phyloP scores from a whole-genome alignment of 1,140 invertebrate species.

The Drosophila takahashii region DNA sequence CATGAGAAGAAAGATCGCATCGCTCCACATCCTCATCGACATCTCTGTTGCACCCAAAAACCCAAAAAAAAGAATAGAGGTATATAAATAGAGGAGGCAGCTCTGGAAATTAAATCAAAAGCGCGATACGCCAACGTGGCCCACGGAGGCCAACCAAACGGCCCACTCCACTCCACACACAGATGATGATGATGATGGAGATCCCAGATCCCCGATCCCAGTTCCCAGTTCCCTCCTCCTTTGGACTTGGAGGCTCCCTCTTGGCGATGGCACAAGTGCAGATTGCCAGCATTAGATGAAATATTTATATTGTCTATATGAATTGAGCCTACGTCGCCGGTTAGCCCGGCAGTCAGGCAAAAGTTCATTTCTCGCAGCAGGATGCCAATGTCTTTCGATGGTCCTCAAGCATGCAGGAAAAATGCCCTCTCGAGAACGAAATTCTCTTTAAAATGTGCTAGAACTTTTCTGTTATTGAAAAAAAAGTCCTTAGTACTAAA shows the following conservation, averaged over 20 bases:
- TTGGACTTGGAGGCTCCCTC: constrained; percentile 23
- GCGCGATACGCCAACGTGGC: constrained; percentile 75
- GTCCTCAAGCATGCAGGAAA: neutral
- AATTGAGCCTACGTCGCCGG: constrained; percentile 71
- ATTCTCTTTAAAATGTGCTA: constrained; percentile 9
- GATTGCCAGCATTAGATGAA: constrained; percentile 84
- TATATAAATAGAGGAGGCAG: constrained; percentile 40
- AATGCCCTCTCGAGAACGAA: neutral
- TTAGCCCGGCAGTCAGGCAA: constrained; percentile 42
- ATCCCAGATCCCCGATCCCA: constrained; percentile 37
- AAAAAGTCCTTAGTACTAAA: too few species aligned
- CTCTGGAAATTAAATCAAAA: constrained; percentile 78
- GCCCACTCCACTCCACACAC: constrained; percentile 53
- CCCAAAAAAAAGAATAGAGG: constrained; percentile 2
- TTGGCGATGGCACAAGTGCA: constrained; percentile 81
- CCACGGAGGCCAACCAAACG: constrained; percentile 29
- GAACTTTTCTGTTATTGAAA: too few species aligned
- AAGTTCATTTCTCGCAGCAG: constrained; percentile 78
- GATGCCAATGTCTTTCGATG: constrained; percentile 50
- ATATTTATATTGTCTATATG: constrained; percentile 84
- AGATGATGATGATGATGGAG: constrained; percentile 68
- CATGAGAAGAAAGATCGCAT: constrained; percentile 75
- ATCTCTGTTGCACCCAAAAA: constrained; percentile 68
- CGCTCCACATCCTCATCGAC: constrained; percentile 64
- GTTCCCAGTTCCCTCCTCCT: constrained; percentile 15